Conservation (phyloP, 2,888 invertebrate species). For the Drosophila peninsularis region DNA sequence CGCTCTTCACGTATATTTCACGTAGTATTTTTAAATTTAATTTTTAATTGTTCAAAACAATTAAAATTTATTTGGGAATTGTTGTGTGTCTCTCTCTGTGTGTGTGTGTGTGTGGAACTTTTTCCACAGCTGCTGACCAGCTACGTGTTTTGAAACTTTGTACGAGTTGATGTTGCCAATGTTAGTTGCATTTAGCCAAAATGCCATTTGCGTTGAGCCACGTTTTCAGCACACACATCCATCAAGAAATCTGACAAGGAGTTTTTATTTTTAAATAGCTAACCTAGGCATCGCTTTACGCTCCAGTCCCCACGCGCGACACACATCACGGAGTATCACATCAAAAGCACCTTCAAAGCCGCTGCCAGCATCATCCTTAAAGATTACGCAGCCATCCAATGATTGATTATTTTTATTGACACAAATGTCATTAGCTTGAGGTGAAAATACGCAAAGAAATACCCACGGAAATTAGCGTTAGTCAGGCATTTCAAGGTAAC, state of each 20-base stretch:
- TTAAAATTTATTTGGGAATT: slow-evolving; percentile 77
- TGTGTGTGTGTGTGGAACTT: slow-evolving; percentile 41
- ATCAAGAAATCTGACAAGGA: slow-evolving; percentile 35
- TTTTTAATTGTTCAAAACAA: slow-evolving; percentile 80
- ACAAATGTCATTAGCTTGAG: slow-evolving; percentile 53
- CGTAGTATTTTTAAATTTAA: slow-evolving; percentile 63
- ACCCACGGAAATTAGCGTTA: slow-evolving; percentile 62
- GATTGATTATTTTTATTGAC: slow-evolving; percentile 78
- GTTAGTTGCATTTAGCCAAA: slow-evolving; percentile 28
- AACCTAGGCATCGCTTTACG: slow-evolving; percentile 17
- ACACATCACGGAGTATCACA: slow-evolving; percentile 20
- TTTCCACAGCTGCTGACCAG: slow-evolving; percentile 52
- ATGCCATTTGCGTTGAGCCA: slow-evolving; percentile 31
- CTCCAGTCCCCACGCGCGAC: too few relatives aligned
- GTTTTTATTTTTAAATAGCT: slow-evolving; percentile 13
- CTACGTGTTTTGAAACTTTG: slow-evolving; percentile 61
- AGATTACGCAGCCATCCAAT: slow-evolving; percentile 34
- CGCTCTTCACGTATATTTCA: slow-evolving; percentile 30
- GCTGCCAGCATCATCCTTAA: slow-evolving; percentile 24
- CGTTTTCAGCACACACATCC: slow-evolving; percentile 34
- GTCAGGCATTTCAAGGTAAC: slow-evolving; percentile 50
- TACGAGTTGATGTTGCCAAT: slow-evolving; percentile 31
- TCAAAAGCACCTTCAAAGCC: slow-evolving; percentile 18
- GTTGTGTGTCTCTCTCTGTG: slow-evolving; percentile 21
- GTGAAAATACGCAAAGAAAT: slow-evolving; percentile 20